These are phyloP conservation scores for Emydocephalus ijimae DNA, from an alignment of 2,113 vertebrate genomes.

Conservation along the genomic window DNA sequence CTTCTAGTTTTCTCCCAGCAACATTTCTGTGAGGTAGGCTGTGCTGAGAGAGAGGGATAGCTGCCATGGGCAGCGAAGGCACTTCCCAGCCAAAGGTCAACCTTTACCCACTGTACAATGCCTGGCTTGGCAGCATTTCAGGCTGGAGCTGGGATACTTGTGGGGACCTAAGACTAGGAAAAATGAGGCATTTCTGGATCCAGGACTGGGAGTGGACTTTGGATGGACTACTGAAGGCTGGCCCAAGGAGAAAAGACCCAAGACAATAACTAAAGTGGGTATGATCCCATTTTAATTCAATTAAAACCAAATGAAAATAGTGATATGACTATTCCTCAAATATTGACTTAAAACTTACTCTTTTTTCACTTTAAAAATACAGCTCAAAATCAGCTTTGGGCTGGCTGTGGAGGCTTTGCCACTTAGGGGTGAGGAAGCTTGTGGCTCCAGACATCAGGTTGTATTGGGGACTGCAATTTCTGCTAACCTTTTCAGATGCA, in stretches of 20 bases:
- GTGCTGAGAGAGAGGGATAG: neutral
- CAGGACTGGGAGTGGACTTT: neutral
- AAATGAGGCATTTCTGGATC: neutral
- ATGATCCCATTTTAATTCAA: neutral
- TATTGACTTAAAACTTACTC: neutral
- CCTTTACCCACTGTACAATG: neutral
- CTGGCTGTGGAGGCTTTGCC: neutral
- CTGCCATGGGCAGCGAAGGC: neutral
- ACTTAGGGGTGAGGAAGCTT: neutral
- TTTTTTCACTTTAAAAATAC: neutral
- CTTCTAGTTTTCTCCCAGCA: neutral
- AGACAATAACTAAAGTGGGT: neutral
- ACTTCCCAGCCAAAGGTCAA: neutral
- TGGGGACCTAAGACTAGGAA: neutral
- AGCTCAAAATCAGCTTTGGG: neutral
- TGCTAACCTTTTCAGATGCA: neutral
- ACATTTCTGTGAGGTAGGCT: neutral
- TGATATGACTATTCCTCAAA: neutral
- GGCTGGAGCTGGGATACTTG: neutral
- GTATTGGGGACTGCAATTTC: neutral
- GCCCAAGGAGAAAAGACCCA: neutral
- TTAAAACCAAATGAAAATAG: neutral
- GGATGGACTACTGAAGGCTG: neutral
- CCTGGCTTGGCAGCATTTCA: neutral
- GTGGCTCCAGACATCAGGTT: neutral